These are phyloP conservation scores for Hyposoter dolosus DNA, from an alignment of 2,888 invertebrate genomes.

Conservation along the genomic window DNA sequence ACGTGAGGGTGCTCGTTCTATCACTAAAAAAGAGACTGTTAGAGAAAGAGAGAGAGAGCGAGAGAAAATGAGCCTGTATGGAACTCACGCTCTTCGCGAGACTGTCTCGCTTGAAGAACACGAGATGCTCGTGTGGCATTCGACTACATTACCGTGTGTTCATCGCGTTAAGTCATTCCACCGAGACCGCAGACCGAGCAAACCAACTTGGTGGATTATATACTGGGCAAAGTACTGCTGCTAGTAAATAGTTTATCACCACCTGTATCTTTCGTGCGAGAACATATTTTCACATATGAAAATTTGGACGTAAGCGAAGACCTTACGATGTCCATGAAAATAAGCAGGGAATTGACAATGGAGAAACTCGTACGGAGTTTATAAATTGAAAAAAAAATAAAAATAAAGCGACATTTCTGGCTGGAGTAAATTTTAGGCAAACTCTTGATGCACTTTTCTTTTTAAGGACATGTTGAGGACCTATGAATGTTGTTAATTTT, in stretches of 20 bases:
- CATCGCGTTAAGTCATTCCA: constrained; percentile 59
- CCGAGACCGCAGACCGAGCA: constrained; percentile 57
- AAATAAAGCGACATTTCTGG: too few relatives aligned
- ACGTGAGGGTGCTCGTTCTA: constrained; percentile 51
- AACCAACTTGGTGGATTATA: constrained; percentile 41
- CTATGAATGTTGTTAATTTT: too few relatives aligned
- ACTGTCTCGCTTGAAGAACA: constrained; percentile 47
- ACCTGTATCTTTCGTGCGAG: not conserved
- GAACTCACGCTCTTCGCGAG: constrained; percentile 36
- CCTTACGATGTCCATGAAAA: not conserved
- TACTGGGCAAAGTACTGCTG: constrained; percentile 21
- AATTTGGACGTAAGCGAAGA: not conserved
- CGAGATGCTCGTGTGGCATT: constrained; percentile 61
- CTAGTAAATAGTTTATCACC: constrained; percentile 9
- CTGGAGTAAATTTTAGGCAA: too few relatives aligned
- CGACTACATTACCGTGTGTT: constrained; percentile 58
- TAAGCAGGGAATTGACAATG: not conserved
- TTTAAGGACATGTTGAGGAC: too few relatives aligned
- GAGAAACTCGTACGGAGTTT: too few relatives aligned
- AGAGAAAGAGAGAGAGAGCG: constrained; percentile 17
- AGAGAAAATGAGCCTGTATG: constrained; percentile 40
- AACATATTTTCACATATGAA: not conserved
- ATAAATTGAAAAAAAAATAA: too few relatives aligned
- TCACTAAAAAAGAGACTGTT: constrained; percentile 22
- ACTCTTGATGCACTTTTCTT: too few relatives aligned